Evolutionary conservation across 1,140 invertebrate genomes (phyloP), one percentile per base, ranked within the genome.

Genomic region (Platyscapa corneri): DNA sequence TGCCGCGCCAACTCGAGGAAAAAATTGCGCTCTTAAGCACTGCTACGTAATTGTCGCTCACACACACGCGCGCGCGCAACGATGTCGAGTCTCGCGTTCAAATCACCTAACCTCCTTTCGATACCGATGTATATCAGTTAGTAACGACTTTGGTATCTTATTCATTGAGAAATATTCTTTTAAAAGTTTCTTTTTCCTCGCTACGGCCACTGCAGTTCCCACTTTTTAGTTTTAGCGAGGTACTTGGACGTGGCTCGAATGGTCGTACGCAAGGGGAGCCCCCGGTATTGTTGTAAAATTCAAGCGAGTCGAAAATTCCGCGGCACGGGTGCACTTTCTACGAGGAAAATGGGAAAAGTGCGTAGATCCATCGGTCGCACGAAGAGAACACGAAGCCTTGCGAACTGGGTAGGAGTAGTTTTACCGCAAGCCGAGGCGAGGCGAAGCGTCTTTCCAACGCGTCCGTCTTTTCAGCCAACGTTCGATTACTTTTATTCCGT

Each of bases 101-200:
- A 74, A 39, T 74, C 37, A 42, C 70, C 39, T 42, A 74, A 74
- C 70, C 37, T 74, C 70, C 70, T 42, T 74, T 42, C 70, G 70
- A 72, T 74, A n/a, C 27, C 37, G 34, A 42, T 14, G 20, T 39
- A 39, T 72, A 72, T 39, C 18, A 37, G 16, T 20, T 39, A 14
- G 32, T 74, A 39, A 42, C 37, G 70, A 42, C 30, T 74, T 42
- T 27, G 20, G 23, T 74, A 42, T n/a, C 34, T 74, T 39, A 42
- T 74, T 74, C 37, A 20, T 74, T 74, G 37, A 14, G 32, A 74
- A 32, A 42, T 7, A 10, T 6, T 37, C n/a, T 37, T 39, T 20
- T n/a, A 74, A 74, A 42, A 27, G 70, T 10, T n/a, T 23, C 1
- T n/a, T n/a, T 74, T 74, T n/a, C n/a, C 32, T 67, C 30, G 7